A percentile compares a stretch with the other conserved stretches of the same genome.
These are phyloP conservation scores for Megalops atlanticus DNA, from an alignment of 2,113 vertebrate genomes.

Conservation along the genomic window DNA sequence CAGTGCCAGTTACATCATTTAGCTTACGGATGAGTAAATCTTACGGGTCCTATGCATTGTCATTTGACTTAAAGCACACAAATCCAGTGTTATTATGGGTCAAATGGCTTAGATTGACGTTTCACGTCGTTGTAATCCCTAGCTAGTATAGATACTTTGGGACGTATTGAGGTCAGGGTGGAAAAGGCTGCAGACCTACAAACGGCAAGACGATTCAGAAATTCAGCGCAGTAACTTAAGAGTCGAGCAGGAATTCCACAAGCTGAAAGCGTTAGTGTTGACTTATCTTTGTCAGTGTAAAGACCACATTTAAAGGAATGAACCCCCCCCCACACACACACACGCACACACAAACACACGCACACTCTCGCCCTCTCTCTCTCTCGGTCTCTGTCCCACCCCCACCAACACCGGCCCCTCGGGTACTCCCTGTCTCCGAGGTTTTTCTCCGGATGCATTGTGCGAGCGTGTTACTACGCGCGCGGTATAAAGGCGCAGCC, in stretches of 20 bases:
- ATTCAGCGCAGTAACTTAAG: neutral
- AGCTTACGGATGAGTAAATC: too few relatives aligned
- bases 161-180: neutral
- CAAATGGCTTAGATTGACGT: neutral
- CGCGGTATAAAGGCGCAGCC: slow-evolving; percentile 64
- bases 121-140: neutral
- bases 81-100: neutral
- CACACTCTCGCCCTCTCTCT: slow-evolving; percentile 27
- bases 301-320: slow-evolving; percentile 36
- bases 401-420: slow-evolving; percentile 29
- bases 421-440: slow-evolving; percentile 39
- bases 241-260: slow-evolving; percentile 38
- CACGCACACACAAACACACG: neutral
- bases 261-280: slow-evolving; percentile 41
- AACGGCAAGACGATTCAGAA: neutral
- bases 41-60: too few relatives aligned
- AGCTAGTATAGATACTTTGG: neutral
- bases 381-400: slow-evolving; percentile 23
- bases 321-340: slow-evolving; percentile 18
- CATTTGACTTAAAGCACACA: neutral
- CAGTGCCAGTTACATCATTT: too few relatives aligned
- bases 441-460: slow-evolving; percentile 54
- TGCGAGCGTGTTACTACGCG: slow-evolving; percentile 49
- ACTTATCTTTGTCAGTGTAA: slow-evolving; percentile 40
- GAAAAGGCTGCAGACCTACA: neutral